Evolutionary conservation across 2,113 vertebrate species (phyloP).

Genomic region (Suricata suricatta): DNA sequence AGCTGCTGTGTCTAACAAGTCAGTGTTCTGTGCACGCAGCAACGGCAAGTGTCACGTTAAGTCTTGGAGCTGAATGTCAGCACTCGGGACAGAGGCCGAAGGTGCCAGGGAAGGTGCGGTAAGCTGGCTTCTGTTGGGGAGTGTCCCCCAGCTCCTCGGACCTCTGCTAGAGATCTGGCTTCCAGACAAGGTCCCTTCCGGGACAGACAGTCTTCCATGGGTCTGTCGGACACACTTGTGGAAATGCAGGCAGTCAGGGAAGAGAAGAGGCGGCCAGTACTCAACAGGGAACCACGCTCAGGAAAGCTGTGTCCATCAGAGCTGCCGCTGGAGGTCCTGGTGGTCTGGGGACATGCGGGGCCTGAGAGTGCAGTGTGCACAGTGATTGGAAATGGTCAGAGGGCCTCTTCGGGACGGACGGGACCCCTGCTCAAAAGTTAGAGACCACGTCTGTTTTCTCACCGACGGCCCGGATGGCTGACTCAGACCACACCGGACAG

Average conservation of each 20-base stretch:
- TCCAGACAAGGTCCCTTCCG: background rate
- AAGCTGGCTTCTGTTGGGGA: background rate
- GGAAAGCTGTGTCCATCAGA: background rate
- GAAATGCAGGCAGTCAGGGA: background rate
- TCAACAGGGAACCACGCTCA: background rate
- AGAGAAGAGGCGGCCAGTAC: background rate
- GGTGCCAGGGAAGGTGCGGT: background rate
- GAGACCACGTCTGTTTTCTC: background rate
- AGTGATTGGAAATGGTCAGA: rapidly evolving
- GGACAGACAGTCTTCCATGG: background rate
- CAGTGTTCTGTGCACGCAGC: background rate
- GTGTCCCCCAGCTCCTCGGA: background rate
- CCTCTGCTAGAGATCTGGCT: background rate
- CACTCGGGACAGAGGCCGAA: background rate
- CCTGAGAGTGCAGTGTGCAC: rapidly evolving
- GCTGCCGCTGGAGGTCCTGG: background rate
- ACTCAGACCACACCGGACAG: no score
- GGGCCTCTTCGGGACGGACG: background rate
- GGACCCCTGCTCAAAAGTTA: background rate
- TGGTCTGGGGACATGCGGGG: background rate
- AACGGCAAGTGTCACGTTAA: background rate
- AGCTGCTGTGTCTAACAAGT: background rate
- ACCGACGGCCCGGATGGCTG: background rate
- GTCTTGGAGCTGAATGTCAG: background rate
- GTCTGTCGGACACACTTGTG: background rate